Evolutionary conservation across 2,888 invertebrate species (phyloP).

Genomic region (Zaprionus bogoriensis): DNA sequence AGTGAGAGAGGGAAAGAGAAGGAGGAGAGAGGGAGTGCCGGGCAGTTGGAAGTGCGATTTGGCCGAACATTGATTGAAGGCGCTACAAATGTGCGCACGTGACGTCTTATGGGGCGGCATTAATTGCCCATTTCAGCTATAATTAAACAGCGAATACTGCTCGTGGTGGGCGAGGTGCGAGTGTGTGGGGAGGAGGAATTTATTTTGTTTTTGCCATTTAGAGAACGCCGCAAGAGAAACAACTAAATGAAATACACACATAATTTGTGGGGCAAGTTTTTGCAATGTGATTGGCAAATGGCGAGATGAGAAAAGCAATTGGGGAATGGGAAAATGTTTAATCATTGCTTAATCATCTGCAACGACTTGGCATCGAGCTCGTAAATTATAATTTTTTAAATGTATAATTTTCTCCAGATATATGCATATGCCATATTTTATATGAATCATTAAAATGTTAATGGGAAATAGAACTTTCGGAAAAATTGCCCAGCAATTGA

Average conservation of each 20-base stretch:
- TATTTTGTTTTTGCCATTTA: conserved; percentile 24
- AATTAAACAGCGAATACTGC: conserved; percentile 44
- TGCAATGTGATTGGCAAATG: conserved; percentile 18
- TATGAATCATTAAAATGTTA: too few species aligned
- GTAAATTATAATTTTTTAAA: too few species aligned
- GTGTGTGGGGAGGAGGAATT: not conserved
- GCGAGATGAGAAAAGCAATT: not conserved
- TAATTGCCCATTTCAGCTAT: conserved; percentile 68
- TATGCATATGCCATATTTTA: too few species aligned
- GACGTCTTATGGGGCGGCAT: conserved; percentile 61
- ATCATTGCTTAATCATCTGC: too few species aligned
- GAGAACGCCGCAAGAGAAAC: conserved; percentile 4
- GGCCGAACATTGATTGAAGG: conserved; percentile 36
- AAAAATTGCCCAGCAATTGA: too few species aligned
- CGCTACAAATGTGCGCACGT: conserved; percentile 52
- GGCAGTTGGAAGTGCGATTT: conserved; percentile 7
- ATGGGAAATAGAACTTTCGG: too few species aligned
- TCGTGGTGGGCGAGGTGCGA: not conserved
- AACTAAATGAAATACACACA: conserved; percentile 13
- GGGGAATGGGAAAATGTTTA: too few species aligned
- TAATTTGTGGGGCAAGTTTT: conserved; percentile 17
- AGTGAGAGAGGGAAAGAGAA: not conserved
- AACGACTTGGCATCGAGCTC: too few species aligned
- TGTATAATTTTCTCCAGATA: too few species aligned
- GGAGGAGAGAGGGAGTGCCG: not conserved